Base-by-base conservation (phyloP, 2,113 vertebrate genomes). In the Paradoxurus hermaphroditus region DNA sequence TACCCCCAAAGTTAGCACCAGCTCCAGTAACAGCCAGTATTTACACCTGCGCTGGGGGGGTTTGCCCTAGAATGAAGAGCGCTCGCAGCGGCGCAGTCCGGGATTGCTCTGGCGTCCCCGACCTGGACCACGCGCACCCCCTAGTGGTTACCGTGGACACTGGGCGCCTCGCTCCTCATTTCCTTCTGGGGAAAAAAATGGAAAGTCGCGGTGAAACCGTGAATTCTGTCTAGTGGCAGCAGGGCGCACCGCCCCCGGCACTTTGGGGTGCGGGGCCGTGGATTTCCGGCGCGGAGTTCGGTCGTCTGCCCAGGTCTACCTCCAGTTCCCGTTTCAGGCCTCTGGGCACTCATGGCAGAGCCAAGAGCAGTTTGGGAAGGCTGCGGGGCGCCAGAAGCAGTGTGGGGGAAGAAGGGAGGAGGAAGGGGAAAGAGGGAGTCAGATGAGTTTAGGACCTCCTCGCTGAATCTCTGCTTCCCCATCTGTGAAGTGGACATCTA, bases 201-300 rank as follows among this genome's bases (percentile, higher is more conserved):
- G 0, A 0, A 82, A 83, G 79, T 15, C 18, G 51, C 4, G 0
- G 15, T 4, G 36, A 27, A 56, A 19, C 0, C 1, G 0, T 0
- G 16, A 82, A 44, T 25, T 36, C 25, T 0, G n/a, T 5, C 23
- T 10, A n/a, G 68, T 5, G 34, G 16, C 9, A 2, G 2, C 46
- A 0, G 70, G 1, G 25, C 11, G 5, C 13, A 2, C 7, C 1
- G 14, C 23, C 11, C 1, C 13, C 15, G 3, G 19, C 34, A 4
- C 39, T 91, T 68, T 18, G 39, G 23, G 44, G 11, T 41, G n/a
- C n/a, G 5, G 7, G 21, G 67, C 62, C 10, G 3, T 39, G 8
- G 70, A 46, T 94, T 67, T 65, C 12, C 0, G 51, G 4, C 1
- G 0, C 31, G 0, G 29, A 7, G 29, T 59, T 78, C 29, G 41